phyloP scores from a whole-genome alignment of 2,888 invertebrate species.

The Lamellibrachia satsuma region DNA sequence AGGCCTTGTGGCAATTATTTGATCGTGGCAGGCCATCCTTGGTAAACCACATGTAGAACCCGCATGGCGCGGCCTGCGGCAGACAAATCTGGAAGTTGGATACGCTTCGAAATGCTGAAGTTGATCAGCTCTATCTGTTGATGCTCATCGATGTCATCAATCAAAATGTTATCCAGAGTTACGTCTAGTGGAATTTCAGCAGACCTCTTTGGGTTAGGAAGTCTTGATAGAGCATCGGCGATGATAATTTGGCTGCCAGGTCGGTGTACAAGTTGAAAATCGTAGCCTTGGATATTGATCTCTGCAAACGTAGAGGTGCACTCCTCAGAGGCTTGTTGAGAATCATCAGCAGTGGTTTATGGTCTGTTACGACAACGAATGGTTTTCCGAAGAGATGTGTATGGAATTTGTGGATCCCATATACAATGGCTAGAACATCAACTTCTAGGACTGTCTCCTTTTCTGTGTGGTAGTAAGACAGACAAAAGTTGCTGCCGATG shows the following conservation, averaged over 20 bases:
- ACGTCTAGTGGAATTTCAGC: slow-evolving; percentile 26
- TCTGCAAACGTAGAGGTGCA: slow-evolving; percentile 28
- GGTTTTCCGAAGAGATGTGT: slow-evolving; percentile 40
- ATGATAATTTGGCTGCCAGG: slow-evolving; percentile 38
- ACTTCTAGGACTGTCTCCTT: no score
- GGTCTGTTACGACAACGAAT: slow-evolving; percentile 43
- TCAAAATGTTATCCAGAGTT: no score
- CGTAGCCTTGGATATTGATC: slow-evolving; percentile 35
- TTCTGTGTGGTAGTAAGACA: no score
- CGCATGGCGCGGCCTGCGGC: slow-evolving; percentile 22
- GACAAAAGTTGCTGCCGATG: background rate
- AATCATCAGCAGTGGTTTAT: slow-evolving; percentile 37
- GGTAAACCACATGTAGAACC: slow-evolving; percentile 25
- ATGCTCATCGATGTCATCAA: background rate
- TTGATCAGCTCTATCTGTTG: background rate
- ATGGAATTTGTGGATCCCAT: slow-evolving; percentile 41
- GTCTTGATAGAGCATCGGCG: slow-evolving; percentile 38
- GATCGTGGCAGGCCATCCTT: slow-evolving; percentile 29
- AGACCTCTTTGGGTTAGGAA: slow-evolving; percentile 31
- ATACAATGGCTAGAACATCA: slow-evolving; percentile 35
- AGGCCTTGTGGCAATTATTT: slow-evolving; percentile 21
- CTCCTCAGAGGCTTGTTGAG: slow-evolving; percentile 30
- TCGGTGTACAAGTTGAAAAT: slow-evolving; percentile 30
- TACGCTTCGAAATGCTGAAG: slow-evolving; percentile 20
- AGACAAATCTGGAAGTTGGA: background rate